Evolutionary conservation across 2,888 invertebrate species (phyloP), one percentile per base, ranked within the genome.

Genomic region (Epinotia brunnichana): DNA sequence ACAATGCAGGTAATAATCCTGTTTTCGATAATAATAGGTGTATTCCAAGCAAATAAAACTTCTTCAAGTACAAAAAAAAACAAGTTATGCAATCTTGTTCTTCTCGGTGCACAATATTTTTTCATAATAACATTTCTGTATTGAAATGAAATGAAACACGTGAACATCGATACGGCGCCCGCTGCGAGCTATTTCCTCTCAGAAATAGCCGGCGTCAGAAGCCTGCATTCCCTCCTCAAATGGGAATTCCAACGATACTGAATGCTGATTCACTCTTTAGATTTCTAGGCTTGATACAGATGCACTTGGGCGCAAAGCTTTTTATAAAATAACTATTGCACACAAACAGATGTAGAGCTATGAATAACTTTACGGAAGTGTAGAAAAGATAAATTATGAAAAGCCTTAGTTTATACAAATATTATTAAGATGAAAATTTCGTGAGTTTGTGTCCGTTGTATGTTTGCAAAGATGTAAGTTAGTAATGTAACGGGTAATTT

Each of bases 141-240:
- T 66, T 9, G 17, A 69, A 54, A 21, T 9, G 17, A 69, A 54
- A 21, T n/a, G 35, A 53, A 60, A 62, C 57, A 70, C 53, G 64
- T 19, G 44, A 59, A 44, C 56, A 24, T 66, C 51, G 70, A 15
- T 41, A 64, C 59, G 24, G 57, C 51, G n/a, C 63, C 2, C 51
- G 17, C 53, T n/a, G 51, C 56, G n/a, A 24, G 60, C 53, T 24
- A 71, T 71, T 71, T 71, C 71, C 71, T 21, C 11, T 53, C 71
- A 66, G 53, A 66, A 66, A 71, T 54, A n/a, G 66, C 29, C 15
- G 9, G 41, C 48, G 24, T 19, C 60, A 24, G 24, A 19, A 56
- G 64, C 17, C 39, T 44, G 51, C 48, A 24, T 44, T 35, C 57
- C 57, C 48, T 5, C 17, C 17, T 41, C 59, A 66, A 70, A 66